phyloP scores from a whole-genome alignment of 2,888 invertebrate species.

The Bruchidius siliquastri region DNA sequence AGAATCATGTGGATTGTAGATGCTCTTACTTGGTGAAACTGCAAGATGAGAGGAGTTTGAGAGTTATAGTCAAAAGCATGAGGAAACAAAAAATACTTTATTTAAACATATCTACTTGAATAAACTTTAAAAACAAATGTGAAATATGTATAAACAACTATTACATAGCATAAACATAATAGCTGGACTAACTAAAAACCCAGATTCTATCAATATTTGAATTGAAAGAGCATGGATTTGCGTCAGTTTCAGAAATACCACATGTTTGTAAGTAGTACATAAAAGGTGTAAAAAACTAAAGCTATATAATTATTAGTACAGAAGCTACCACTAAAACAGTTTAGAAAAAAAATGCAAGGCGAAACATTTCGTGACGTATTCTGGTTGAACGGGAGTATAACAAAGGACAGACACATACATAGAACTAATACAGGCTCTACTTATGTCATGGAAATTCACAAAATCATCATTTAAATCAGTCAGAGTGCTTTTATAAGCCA shows the following conservation, averaged over 20 bases:
- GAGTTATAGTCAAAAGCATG: not conserved
- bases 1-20: too few relatives aligned
- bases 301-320: not conserved
- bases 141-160: slow-evolving; percentile 41
- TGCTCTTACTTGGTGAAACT: too few relatives aligned
- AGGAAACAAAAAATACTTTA: slow-evolving; percentile 21
- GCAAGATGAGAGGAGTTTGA: too few relatives aligned
- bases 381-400: not conserved
- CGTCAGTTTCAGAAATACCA: not conserved
- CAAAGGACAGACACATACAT: not conserved
- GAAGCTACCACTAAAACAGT: not conserved
- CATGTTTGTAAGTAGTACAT: not conserved
- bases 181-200: slow-evolving; percentile 25
- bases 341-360: not conserved
- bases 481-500: not conserved
- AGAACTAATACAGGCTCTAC: not conserved
- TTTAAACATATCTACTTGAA: slow-evolving; percentile 45
- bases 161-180: slow-evolving; percentile 22
- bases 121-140: slow-evolving; percentile 41
- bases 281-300: not conserved
- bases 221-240: not conserved
- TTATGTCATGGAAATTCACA: not conserved
- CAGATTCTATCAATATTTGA: not conserved
- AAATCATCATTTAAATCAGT: not conserved
- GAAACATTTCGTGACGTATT: not conserved